Conservation (phyloP, 2,797 vertebrate species). For the Anguilla marmorata region DNA sequence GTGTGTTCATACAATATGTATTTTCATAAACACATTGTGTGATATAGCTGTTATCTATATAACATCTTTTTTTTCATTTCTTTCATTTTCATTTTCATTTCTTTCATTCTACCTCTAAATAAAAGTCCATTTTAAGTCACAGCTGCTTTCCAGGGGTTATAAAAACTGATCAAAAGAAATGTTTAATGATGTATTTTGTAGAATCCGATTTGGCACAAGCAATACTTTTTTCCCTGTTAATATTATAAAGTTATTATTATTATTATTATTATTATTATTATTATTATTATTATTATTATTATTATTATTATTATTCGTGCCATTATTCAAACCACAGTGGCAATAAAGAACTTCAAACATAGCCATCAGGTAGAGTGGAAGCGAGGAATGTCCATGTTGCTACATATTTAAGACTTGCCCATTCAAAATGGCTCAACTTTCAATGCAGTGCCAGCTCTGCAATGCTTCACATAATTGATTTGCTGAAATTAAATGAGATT, state of each 20-base stretch:
- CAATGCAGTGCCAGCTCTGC: not conserved
- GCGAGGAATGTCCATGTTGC: not conserved
- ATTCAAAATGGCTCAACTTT: not conserved
- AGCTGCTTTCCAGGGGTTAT: not conserved
- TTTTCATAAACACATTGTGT: no score
- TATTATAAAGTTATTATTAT: no score
- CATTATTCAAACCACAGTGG: no score
- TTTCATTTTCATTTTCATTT: not conserved
- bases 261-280: no score
- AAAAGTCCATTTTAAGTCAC: not conserved
- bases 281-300: no score
- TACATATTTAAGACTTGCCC: not conserved
- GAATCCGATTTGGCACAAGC: no score
- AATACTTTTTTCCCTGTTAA: no score
- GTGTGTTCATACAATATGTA: not conserved
- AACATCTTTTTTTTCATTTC: not conserved
- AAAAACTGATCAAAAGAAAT: not conserved
- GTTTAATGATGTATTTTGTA: no score
- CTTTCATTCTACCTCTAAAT: not conserved
- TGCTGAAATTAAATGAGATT: not conserved
- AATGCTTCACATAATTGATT: not conserved
- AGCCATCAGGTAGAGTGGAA: not conserved
- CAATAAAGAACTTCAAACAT: no score
- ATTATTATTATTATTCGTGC: no score
- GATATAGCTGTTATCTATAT: not conserved